These are phyloP conservation scores for Chloroclysta siterata DNA, from an alignment of 2,888 invertebrate species.

Conservation along the genomic window DNA sequence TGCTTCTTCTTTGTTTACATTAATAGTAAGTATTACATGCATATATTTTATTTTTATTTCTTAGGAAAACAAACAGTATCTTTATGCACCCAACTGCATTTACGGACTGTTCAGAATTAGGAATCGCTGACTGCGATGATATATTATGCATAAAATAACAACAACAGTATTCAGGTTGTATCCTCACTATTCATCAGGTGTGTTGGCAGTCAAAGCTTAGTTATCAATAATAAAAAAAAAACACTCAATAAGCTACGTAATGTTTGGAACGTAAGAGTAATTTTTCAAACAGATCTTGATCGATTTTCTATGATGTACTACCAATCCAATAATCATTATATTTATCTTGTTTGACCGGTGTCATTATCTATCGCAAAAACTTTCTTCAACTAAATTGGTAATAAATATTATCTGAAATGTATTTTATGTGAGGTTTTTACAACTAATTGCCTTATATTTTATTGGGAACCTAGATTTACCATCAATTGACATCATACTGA, in stretches of 20 bases:
- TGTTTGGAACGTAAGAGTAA: background rate
- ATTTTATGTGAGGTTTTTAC: constrained; percentile 34
- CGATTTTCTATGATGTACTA: constrained; percentile 29
- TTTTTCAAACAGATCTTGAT: constrained; percentile 37
- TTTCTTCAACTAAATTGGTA: constrained; percentile 45
- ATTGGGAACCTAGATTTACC: constrained; percentile 40
- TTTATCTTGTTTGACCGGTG: constrained; percentile 43
- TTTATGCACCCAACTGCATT: too few species aligned
- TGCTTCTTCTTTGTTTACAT: background rate
- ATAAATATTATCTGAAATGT: constrained; percentile 41
- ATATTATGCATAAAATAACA: too few species aligned
- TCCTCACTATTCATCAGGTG: background rate
- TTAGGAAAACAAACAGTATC: too few species aligned
- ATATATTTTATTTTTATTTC: background rate
- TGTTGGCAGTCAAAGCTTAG: too few species aligned
- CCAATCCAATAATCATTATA: constrained; percentile 33
- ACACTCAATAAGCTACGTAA: background rate
- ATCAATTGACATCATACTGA: constrained; percentile 35
- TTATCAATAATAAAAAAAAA: background rate
- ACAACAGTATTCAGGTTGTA: too few species aligned
- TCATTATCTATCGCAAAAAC: constrained; percentile 44
- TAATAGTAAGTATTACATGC: background rate
- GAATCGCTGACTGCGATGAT: too few species aligned
- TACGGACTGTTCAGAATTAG: too few species aligned
- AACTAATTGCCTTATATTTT: constrained; percentile 39